These are phyloP conservation scores for Gymnothorax javanicus DNA, from an alignment of 2,797 vertebrate genomes.

Conservation along the genomic window DNA sequence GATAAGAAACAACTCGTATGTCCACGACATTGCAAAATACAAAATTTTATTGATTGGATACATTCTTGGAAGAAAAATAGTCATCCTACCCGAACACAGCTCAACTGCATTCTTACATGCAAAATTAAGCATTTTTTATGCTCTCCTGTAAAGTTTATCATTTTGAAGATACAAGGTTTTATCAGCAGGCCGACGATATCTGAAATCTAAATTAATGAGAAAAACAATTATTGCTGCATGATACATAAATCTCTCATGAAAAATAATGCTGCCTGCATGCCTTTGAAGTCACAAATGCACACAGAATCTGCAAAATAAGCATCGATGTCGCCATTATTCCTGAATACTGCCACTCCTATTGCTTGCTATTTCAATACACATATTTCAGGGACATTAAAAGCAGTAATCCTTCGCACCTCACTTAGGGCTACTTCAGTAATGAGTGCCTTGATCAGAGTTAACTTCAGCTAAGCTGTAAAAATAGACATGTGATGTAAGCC, in stretches of 20 bases:
- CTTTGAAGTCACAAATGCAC: not conserved
- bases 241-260: not conserved
- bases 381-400: not conserved
- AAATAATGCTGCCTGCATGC: conserved; percentile 1
- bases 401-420: not conserved
- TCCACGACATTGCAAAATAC: no score
- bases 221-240: not conserved
- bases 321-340: not conserved
- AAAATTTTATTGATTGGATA: no score
- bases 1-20: no score
- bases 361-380: not conserved
- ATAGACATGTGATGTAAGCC: not conserved
- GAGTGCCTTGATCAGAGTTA: not conserved
- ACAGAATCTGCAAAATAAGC: not conserved
- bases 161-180: no score
- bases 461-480: conserved; percentile 4
- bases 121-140: no score
- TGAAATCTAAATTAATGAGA: no score
- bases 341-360: not conserved
- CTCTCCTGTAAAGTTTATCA: no score
- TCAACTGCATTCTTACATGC: no score
- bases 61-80: no score
- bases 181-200: no score
- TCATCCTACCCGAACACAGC: no score
- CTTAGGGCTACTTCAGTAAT: no score